Conservation (phyloP, 1,140 invertebrate genomes). For the Tetragnatha versicolor region DNA sequence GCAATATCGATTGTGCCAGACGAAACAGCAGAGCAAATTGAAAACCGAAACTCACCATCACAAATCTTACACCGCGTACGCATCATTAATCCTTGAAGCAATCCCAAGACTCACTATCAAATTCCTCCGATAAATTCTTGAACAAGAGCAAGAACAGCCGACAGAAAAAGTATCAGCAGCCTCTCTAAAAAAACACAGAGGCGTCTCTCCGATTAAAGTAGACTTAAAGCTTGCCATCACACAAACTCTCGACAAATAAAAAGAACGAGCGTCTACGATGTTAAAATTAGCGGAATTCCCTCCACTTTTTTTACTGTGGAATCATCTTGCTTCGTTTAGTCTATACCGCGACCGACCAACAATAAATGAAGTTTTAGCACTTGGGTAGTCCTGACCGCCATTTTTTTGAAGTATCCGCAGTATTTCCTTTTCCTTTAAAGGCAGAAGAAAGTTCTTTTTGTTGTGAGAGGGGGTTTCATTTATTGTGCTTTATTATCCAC, state of each 20-base stretch:
- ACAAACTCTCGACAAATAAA: neutral
- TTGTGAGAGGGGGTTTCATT: too few relatives aligned
- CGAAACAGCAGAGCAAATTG: too few relatives aligned
- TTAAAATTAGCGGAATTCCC: constrained; percentile 35
- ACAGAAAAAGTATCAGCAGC: neutral
- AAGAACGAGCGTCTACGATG: neutral
- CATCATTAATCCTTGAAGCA: too few relatives aligned
- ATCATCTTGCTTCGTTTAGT: constrained; percentile 37
- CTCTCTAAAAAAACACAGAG: neutral
- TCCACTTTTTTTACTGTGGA: neutral
- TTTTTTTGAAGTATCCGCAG: too few relatives aligned
- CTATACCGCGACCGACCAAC: constrained; percentile 7
- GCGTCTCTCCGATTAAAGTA: neutral
- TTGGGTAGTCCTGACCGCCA: constrained; percentile 27
- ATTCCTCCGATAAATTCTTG: neutral
- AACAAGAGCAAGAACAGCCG: neutral
- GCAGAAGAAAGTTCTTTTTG: too few relatives aligned
- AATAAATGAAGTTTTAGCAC: constrained; percentile 46
- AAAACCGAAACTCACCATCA: too few relatives aligned
- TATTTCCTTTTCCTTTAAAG: too few relatives aligned
- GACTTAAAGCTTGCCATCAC: constrained; percentile 10
- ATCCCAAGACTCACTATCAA: too few relatives aligned
- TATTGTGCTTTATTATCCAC: too few relatives aligned
- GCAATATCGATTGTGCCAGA: too few relatives aligned
- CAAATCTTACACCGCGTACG: too few relatives aligned